Percentiles rank a stretch among this genome's conserved stretches.
phyloP scores from a whole-genome alignment of 2,797 vertebrate species.

The Trachops cirrhosus region DNA sequence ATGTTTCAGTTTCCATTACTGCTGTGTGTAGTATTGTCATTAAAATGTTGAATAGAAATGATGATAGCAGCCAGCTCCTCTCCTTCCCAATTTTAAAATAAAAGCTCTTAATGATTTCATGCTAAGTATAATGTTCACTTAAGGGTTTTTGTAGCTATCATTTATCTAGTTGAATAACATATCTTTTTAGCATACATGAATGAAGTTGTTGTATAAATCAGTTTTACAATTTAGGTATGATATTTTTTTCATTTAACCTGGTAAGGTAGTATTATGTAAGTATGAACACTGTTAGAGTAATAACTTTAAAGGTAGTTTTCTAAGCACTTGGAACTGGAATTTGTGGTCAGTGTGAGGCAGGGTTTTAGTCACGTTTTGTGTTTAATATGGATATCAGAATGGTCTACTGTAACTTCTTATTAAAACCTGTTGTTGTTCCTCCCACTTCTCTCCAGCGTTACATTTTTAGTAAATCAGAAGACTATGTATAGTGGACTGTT shows the following conservation, averaged over 20 bases:
- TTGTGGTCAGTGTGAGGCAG: neutral
- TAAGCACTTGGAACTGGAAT: neutral
- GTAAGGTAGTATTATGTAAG: neutral
- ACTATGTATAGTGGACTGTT: neutral
- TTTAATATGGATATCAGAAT: neutral
- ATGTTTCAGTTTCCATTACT: neutral
- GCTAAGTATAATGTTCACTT: neutral
- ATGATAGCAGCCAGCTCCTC: neutral
- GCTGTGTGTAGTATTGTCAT: neutral
- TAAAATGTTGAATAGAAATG: neutral
- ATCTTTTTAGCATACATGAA: neutral
- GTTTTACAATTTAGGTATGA: neutral
- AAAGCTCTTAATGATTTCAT: neutral
- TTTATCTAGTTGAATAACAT: neutral
- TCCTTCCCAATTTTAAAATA: neutral
- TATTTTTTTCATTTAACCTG: neutral
- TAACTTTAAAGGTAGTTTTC: neutral
- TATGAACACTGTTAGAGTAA: neutral
- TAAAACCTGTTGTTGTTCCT: neutral
- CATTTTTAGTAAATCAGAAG: neutral
- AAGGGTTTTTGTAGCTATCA: neutral
- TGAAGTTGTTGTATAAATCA: neutral
- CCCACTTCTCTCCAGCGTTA: neutral
- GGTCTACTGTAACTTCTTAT: neutral
- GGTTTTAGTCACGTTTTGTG: neutral